Evolutionary conservation across 2,113 vertebrate species (phyloP).

Genomic region (Odocoileus virginianus): DNA sequence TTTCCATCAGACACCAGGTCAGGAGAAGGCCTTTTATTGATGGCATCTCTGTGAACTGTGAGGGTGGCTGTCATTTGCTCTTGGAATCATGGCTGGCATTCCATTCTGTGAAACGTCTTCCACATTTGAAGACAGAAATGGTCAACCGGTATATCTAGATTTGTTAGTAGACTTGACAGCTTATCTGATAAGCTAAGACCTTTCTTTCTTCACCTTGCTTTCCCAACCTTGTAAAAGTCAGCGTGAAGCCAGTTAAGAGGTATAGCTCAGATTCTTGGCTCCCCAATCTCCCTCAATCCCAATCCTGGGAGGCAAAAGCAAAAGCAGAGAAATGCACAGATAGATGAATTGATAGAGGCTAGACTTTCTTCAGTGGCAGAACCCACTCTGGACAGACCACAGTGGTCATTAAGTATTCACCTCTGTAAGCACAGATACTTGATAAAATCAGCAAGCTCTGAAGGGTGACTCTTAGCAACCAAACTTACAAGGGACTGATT

Average conservation of each 20-base stretch:
- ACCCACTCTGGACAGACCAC: neutral
- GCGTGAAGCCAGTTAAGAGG: neutral
- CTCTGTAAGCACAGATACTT: neutral
- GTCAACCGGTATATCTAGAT: neutral
- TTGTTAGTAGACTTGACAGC: neutral
- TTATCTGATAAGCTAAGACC: neutral
- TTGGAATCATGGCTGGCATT: neutral
- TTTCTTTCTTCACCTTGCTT: neutral
- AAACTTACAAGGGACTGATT: neutral
- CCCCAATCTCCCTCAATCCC: too few relatives aligned
- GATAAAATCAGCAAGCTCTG: neutral
- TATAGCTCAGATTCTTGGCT: neutral
- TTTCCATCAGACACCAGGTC: neutral
- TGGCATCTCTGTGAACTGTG: neutral
- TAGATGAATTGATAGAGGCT: neutral
- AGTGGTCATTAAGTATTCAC: neutral
- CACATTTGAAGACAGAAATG: neutral
- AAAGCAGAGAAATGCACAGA: neutral
- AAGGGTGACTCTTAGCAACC: neutral
- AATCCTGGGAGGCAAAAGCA: neutral
- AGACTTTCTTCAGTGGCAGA: neutral
- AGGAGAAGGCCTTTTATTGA: neutral
- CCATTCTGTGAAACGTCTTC: neutral
- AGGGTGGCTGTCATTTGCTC: neutral
- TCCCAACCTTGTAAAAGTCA: neutral